phyloP scores from a whole-genome alignment of 2,888 invertebrate genomes.

The Tridacna gigas region DNA sequence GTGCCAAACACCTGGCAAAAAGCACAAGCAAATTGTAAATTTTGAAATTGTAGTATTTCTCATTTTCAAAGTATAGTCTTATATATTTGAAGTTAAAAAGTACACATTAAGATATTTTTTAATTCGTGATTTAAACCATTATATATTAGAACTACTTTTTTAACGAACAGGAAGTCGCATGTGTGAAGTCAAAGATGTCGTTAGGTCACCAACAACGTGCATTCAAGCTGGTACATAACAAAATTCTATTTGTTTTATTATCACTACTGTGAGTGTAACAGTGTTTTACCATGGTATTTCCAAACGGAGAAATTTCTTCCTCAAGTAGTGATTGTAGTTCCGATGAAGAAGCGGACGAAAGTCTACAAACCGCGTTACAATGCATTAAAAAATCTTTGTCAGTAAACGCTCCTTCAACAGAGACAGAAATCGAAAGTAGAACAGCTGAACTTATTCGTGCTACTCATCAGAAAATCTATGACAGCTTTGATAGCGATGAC shows the following conservation, averaged over 20 bases:
- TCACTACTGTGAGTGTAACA: too few species aligned
- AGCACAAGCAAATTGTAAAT: too few species aligned
- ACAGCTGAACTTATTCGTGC: background rate
- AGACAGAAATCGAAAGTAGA: slow-evolving; percentile 12
- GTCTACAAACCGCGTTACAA: background rate
- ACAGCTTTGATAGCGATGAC: background rate
- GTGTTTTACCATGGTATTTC: too few species aligned
- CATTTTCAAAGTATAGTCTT: too few species aligned
- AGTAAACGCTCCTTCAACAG: background rate
- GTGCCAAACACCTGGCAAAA: too few species aligned
- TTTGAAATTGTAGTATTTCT: too few species aligned
- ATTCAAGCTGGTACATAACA: background rate
- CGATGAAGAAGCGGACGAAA: background rate
- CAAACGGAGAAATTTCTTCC: too few species aligned
- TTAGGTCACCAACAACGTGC: slow-evolving; percentile 23
- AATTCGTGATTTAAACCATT: background rate
- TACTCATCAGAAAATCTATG: slow-evolving; percentile 10
- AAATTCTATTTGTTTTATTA: too few species aligned
- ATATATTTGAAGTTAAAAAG: too few species aligned
- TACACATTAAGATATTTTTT: too few species aligned
- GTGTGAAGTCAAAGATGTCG: background rate
- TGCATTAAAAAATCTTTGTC: background rate
- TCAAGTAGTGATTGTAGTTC: slow-evolving; percentile 5
- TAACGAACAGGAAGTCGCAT: background rate
- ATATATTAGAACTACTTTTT: background rate